Evolutionary conservation across 1,140 invertebrate species (phyloP).

Genomic region (Tyrophagus putrescentiae): DNA sequence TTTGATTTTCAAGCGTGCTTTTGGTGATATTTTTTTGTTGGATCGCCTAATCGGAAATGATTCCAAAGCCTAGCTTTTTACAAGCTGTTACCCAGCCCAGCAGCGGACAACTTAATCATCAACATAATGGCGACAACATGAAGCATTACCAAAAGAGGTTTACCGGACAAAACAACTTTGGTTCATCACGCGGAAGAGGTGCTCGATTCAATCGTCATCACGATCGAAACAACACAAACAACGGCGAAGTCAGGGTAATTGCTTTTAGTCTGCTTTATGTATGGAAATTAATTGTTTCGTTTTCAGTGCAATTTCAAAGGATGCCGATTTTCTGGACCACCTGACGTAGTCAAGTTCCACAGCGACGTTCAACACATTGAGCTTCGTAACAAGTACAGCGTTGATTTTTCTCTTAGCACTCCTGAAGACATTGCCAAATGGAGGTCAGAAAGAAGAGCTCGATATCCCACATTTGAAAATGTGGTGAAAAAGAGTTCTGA

Average conservation of each 20-base stretch:
- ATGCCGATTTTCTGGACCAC: conserved; percentile 1
- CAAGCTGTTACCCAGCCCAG: too few species aligned
- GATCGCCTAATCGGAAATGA: background rate
- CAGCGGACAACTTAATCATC: too few species aligned
- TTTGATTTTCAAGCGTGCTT: background rate
- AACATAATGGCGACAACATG: background rate
- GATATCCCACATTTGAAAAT: conserved; percentile 10
- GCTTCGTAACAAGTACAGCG: background rate
- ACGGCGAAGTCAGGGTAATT: conserved; percentile 7
- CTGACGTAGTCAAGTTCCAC: background rate
- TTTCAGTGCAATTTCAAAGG: conserved; percentile 5
- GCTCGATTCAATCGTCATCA: background rate
- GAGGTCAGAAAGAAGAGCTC: conserved; percentile 13
- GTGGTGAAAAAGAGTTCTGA: background rate
- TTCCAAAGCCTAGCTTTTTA: background rate
- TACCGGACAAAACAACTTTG: background rate
- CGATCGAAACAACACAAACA: background rate
- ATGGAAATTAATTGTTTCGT: background rate
- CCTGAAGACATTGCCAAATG: conserved; percentile 17
- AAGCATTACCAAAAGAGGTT: background rate
- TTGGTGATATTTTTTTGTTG: background rate
- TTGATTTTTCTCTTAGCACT: background rate
- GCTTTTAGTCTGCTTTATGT: background rate
- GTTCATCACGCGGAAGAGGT: too few species aligned
- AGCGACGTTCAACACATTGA: conserved; percentile 6